A percentile compares a stretch with the other conserved stretches of the same genome.
Evolutionary conservation across 2,113 vertebrate species (phyloP).

Genomic region (Cardinalis cardinalis): DNA sequence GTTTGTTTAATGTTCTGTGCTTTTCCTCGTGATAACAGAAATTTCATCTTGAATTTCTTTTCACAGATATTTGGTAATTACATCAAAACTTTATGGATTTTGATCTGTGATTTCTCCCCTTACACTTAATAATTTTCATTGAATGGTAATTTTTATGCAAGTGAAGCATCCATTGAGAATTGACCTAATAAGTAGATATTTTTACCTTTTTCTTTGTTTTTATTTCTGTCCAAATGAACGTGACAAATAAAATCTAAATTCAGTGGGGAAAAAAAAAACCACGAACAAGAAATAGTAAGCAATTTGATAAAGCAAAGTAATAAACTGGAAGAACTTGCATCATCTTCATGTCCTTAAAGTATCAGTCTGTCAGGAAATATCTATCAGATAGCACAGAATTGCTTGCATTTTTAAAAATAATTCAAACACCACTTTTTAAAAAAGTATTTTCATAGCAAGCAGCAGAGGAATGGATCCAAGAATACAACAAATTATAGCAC

Average conservation of each 20-base stretch:
- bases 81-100: not conserved
- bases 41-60: not conserved
- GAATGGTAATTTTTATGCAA: not conserved
- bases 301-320: not conserved
- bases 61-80: not conserved
- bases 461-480: not conserved
- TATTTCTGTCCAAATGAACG: not conserved
- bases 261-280: fast-evolving
- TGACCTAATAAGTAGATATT: not conserved
- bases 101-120: not conserved
- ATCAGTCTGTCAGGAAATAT: not conserved
- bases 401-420: not conserved
- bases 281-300: not conserved
- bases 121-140: not conserved
- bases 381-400: not conserved
- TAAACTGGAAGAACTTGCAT: not conserved
- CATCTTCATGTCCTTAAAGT: not conserved
- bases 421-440: not conserved
- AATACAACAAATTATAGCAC: constrained; percentile 11
- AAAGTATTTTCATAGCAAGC: not conserved
- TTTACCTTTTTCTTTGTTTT: not conserved
- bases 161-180: not conserved
- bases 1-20: not conserved
- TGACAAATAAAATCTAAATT: not conserved
- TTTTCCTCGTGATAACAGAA: not conserved